Evolutionary conservation across 2,797 vertebrate species (phyloP).

Genomic region (Phataginus tricuspis): DNA sequence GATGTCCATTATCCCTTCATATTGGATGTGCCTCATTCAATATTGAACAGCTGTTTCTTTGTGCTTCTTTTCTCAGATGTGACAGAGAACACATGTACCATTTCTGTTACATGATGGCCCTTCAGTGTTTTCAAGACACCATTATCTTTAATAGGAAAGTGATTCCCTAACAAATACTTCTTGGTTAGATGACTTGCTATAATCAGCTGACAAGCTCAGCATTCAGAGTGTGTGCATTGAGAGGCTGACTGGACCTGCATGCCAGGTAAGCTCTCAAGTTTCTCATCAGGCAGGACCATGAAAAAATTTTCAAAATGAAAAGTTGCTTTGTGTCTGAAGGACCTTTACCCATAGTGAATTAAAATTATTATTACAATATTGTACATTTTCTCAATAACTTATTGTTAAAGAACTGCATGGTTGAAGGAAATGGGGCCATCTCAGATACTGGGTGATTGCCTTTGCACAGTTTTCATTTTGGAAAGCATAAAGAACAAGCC

Average conservation of each 20-base stretch:
- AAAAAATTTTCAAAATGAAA: not conserved
- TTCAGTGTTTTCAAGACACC: not conserved
- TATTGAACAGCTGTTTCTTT: not conserved
- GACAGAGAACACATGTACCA: not conserved
- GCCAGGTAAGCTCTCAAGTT: not conserved
- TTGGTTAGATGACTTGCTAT: not conserved
- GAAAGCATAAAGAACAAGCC: not conserved
- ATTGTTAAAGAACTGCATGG: not conserved
- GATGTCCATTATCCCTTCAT: not conserved
- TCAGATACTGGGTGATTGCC: not conserved
- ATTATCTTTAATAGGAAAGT: not conserved
- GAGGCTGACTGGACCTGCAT: not conserved
- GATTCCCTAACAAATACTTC: not conserved
- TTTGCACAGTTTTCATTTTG: not conserved
- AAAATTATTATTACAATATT: not conserved
- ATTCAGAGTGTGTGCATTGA: not conserved
- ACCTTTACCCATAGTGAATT: not conserved
- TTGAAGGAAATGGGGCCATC: not conserved
- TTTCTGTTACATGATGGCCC: not conserved
- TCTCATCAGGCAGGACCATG: not conserved
- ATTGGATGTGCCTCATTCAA: too few species aligned
- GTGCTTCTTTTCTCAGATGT: not conserved
- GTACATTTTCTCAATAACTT: not conserved
- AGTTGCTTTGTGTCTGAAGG: not conserved
- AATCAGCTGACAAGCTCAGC: not conserved